Evolutionary conservation across 2,797 vertebrate genomes (phyloP).

Genomic region (Pelochelys cantorii): DNA sequence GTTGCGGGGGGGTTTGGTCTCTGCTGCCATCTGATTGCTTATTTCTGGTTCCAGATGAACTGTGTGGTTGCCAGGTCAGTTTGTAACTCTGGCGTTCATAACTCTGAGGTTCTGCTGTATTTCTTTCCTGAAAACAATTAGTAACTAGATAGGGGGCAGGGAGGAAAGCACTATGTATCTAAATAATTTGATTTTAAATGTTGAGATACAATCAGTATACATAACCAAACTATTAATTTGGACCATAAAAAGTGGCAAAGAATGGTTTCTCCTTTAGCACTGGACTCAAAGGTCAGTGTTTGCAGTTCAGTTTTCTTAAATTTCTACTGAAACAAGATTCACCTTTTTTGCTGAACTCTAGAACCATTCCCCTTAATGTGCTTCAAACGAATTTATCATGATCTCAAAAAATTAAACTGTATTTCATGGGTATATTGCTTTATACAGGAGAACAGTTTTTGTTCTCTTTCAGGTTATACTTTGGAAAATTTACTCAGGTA

Average conservation of each 20-base stretch:
- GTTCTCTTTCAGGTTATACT: not conserved
- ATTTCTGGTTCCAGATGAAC: too few species aligned
- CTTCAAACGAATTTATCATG: not conserved
- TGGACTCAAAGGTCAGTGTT: not conserved
- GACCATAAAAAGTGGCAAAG: not conserved
- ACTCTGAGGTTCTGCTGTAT: too few species aligned
- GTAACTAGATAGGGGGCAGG: not conserved
- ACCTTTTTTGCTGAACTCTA: not conserved
- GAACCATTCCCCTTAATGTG: not conserved
- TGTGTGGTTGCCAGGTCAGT: too few species aligned
- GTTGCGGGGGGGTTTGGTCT: too few species aligned
- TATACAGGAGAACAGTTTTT: not conserved
- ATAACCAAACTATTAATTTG: not conserved
- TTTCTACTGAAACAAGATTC: not conserved
- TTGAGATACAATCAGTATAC: not conserved
- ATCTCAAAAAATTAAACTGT: not conserved
- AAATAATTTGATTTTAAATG: not conserved
- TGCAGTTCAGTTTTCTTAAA: not conserved
- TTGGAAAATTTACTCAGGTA: not conserved
- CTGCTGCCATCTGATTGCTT: too few species aligned
- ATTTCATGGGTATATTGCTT: not conserved
- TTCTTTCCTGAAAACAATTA: not conserved
- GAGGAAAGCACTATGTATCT: not conserved
- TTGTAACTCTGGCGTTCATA: too few species aligned
- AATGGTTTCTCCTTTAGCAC: not conserved